Conservation (phyloP, 2,797 vertebrate genomes). For the Galaxias olidus region DNA sequence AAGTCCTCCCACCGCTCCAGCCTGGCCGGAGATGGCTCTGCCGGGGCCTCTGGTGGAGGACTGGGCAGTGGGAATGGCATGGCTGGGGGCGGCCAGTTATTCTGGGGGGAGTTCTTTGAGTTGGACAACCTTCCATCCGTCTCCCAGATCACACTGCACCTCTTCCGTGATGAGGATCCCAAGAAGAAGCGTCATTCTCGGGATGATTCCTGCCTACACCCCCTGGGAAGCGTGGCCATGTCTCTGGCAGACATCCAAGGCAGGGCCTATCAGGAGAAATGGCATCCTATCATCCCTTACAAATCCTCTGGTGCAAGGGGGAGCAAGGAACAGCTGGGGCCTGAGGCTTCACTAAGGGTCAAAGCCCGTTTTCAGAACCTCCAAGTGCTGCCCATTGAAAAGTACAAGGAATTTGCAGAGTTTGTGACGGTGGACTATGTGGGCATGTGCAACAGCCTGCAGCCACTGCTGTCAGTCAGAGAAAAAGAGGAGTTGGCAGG, state of each 20-base stretch:
- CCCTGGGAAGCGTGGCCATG: constrained; percentile 80
- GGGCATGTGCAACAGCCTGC: constrained; percentile 82
- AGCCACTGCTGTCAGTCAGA: constrained; percentile 82
- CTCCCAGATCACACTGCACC: constrained; percentile 80
- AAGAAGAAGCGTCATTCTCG: constrained; percentile 77
- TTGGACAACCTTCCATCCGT: constrained; percentile 83
- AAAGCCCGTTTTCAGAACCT: constrained; percentile 85
- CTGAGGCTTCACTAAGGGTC: constrained; percentile 78
- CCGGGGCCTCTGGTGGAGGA: constrained; percentile 46
- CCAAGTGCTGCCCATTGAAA: constrained; percentile 86
- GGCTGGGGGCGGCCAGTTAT: constrained; percentile 75
- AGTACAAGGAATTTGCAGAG: constrained; percentile 94
- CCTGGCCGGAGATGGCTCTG: constrained; percentile 51
- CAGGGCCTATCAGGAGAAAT: constrained; percentile 81
- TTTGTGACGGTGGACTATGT: constrained; percentile 87
- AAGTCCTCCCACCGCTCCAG: constrained; percentile 60
- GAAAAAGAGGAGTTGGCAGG: constrained; percentile 92
- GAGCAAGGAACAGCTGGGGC: constrained; percentile 63
- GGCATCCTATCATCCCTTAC: constrained; percentile 81
- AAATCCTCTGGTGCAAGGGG: constrained; percentile 53
- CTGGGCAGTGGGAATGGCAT: constrained; percentile 44
- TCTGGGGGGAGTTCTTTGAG: constrained; percentile 94
- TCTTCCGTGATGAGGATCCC: constrained; percentile 81
- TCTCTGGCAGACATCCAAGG: constrained; percentile 74
- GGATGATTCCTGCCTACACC: constrained; percentile 64